phyloP scores from a whole-genome alignment of 2,797 vertebrate genomes.

The Xenopus petersii region DNA sequence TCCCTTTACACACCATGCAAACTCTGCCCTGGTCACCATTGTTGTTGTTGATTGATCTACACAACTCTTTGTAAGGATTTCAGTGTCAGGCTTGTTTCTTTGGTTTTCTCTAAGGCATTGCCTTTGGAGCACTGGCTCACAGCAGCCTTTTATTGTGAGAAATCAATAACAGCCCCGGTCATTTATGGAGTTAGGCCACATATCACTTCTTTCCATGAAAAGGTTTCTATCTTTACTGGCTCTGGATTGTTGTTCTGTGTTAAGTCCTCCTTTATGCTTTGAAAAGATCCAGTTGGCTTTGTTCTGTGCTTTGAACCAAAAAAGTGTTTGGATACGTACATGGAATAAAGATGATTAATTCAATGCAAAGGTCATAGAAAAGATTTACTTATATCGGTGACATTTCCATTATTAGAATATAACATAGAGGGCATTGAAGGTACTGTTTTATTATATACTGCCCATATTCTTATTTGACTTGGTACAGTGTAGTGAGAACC shows the following conservation, averaged over 20 bases:
- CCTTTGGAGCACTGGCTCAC: not conserved
- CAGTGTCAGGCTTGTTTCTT: conserved; percentile 12
- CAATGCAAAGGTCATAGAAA: too few species aligned
- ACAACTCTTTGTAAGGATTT: conserved; percentile 12
- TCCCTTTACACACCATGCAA: conserved; percentile 18
- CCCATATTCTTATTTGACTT: too few species aligned
- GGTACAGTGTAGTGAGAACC: too few species aligned
- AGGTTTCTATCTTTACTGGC: not conserved
- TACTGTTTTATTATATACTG: too few species aligned
- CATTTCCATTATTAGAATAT: too few species aligned
- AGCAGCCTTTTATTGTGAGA: not conserved
- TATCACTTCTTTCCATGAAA: not conserved
- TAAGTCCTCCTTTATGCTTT: not conserved
- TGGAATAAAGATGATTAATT: not conserved
- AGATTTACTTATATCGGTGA: too few species aligned
- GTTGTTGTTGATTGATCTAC: conserved; percentile 21
- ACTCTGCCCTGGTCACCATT: conserved; percentile 17
- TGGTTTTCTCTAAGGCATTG: conserved; percentile 2
- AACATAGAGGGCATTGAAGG: too few species aligned
- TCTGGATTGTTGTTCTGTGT: not conserved
- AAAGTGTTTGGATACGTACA: not conserved
- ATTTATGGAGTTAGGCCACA: not conserved
- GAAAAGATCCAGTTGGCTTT: not conserved
- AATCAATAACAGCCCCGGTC: not conserved
- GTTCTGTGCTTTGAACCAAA: not conserved